Evolutionary conservation across 2,888 invertebrate species (phyloP), one percentile per base, ranked within the genome.

Genomic region (Spicauda simplicius): DNA sequence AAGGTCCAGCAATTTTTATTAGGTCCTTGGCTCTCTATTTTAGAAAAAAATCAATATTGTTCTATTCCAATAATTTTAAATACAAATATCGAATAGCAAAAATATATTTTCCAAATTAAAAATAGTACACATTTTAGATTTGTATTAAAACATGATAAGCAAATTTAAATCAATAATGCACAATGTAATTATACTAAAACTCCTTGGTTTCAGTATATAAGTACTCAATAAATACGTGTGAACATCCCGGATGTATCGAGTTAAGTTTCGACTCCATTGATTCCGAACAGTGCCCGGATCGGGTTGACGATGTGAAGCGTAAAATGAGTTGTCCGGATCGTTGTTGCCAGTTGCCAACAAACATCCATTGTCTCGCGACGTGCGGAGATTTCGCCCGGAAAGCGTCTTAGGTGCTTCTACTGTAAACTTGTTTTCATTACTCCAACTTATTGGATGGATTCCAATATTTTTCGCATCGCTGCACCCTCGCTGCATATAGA

Each of bases 371-470:
- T 90, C 87, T 90, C 77, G 77, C 81, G 85, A 83, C 81, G 81
- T 86, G 85, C 85, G 79, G 84, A 86, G 84, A 87, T 89, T 88
- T 83, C 83, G 81, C 87, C 85, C 84, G 86, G 86, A 89, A 88
- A 90, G 87, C 85, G 84, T 87, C 88, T 87, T 84, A 80, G 82
- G 76, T 80, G 76, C 80, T 77, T 81, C 77, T 72, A 75, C 76
- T 81, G 86, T 81, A 84, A 87, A 88, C 83, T 90, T 86, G 87
- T 88, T 91, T 90, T 90, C 90, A 91, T 91, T 91, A 90, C 88
- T 83, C 80, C 82, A 84, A 87, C 81, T 86, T 90, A 89, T 92
- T 92, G 92, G 92, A 91, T 77, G 75, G 81, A 81, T 84, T 91
- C 91, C 91, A 91, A 91, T 88, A 89, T 87, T 90, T 88, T 84